Conservation (phyloP, 2,888 invertebrate genomes). For the Ormyrus pomaceus region DNA sequence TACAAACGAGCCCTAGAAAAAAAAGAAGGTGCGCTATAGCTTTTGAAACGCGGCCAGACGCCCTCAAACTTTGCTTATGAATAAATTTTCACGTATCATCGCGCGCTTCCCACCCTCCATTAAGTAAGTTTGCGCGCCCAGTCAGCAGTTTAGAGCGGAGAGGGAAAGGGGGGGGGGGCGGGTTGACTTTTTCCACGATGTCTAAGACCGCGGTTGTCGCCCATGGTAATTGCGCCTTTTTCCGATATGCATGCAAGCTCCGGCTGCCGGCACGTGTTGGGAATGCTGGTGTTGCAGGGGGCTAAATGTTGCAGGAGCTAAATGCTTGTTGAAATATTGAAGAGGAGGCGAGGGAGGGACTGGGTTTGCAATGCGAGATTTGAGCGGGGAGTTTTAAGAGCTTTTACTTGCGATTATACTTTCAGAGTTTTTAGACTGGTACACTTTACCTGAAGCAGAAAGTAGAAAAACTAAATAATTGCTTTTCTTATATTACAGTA, state of each 20-base stretch:
- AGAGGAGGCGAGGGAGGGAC: no score
- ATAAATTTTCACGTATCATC: constrained; percentile 66
- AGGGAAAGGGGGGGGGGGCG: neutral
- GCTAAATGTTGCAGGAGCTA: neutral
- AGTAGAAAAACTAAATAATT: no score
- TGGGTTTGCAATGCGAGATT: no score
- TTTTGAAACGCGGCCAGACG: constrained; percentile 45
- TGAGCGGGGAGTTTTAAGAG: no score
- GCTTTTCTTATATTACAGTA: no score
- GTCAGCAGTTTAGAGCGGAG: constrained; percentile 17
- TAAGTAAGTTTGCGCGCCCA: constrained; percentile 27
- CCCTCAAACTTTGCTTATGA: constrained; percentile 65
- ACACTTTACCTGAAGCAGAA: no score
- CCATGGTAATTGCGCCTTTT: constrained; percentile 34
- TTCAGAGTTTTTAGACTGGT: no score
- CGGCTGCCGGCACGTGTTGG: constrained; percentile 5
- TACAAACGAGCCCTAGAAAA: neutral
- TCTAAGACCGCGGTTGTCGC: neutral
- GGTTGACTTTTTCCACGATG: no score
- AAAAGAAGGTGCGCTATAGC: neutral
- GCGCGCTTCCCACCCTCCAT: constrained; percentile 38
- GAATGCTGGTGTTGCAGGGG: neutral
- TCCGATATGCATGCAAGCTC: constrained; percentile 15
- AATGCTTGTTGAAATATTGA: neutral
- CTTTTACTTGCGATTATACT: no score